Evolutionary conservation across 2,888 invertebrate genomes (phyloP).

Genomic region (Proisotoma minuta): DNA sequence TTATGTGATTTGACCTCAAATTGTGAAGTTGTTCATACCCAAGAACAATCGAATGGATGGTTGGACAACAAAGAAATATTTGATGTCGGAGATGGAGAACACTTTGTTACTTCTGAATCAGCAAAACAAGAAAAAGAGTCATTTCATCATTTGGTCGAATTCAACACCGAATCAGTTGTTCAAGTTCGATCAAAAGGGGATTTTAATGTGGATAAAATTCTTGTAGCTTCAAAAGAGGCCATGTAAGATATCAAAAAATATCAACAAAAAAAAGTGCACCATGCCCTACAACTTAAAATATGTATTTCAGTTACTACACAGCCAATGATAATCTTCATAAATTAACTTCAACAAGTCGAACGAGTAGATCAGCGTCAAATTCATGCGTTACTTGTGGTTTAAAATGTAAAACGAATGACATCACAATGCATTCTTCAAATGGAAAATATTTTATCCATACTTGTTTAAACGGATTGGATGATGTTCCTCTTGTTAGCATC

Average conservation of each 20-base stretch:
- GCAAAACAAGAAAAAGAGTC: slow-evolving; percentile 57
- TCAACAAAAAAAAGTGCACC: too few relatives aligned
- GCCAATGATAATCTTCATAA: neutral
- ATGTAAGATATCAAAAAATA: too few relatives aligned
- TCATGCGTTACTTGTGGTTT: neutral
- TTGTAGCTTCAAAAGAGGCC: slow-evolving; percentile 48
- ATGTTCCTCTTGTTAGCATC: slow-evolving; percentile 40
- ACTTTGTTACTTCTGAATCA: slow-evolving; percentile 70
- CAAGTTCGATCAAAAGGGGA: slow-evolving; percentile 60
- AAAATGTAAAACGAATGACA: neutral
- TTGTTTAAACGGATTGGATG: neutral
- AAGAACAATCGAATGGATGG: slow-evolving; percentile 67
- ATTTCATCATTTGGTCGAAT: slow-evolving; percentile 49
- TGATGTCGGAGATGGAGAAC: slow-evolving; percentile 63
- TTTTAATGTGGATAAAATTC: slow-evolving; percentile 67
- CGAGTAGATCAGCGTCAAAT: too few relatives aligned
- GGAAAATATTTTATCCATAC: slow-evolving; percentile 6
- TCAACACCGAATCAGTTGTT: slow-evolving; percentile 29
- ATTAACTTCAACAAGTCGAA: neutral
- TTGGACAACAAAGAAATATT: slow-evolving; percentile 58
- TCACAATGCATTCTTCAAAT: neutral
- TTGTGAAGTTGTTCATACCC: slow-evolving; percentile 49
- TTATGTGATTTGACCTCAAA: slow-evolving; percentile 56
- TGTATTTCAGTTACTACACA: neutral
- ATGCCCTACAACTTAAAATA: too few relatives aligned